Conservation (phyloP, 2,797 vertebrate species). For the Anniella stebbinsi region DNA sequence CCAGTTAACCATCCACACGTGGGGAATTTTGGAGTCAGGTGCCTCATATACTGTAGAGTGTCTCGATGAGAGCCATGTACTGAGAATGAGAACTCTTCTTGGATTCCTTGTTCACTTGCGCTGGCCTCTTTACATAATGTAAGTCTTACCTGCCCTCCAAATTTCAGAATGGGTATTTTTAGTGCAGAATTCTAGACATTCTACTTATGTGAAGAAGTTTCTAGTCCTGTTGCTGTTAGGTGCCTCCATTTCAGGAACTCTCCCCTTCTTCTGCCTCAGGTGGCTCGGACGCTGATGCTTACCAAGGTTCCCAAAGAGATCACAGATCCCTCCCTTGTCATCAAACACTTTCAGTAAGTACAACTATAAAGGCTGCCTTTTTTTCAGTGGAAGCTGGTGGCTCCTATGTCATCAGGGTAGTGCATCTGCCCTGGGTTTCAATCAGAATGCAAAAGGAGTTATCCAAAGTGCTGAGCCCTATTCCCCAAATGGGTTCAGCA, state of each 20-base stretch:
- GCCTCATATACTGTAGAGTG: not conserved
- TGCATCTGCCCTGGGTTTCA: too few species aligned
- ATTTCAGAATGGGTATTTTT: not conserved
- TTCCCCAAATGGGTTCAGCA: too few species aligned
- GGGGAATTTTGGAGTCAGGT: not conserved
- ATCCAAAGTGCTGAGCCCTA: too few species aligned
- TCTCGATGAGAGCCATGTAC: not conserved
- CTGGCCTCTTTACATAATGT: not conserved
- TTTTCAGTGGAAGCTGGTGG: not conserved
- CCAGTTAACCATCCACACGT: not conserved
- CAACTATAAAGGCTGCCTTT: not conserved
- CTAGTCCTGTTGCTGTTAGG: fast-evolving
- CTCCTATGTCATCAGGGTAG: too few species aligned
- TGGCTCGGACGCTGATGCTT: constrained; percentile 93
- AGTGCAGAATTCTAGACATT: not conserved
- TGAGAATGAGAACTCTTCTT: not conserved
- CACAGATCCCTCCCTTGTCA: constrained; percentile 92
- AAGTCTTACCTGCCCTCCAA: not conserved
- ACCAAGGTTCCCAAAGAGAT: constrained; percentile 92
- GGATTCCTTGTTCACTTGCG: not conserved
- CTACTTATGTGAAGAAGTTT: not conserved
- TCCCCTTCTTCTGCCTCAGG: constrained; percentile 76
- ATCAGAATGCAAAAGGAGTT: too few species aligned
- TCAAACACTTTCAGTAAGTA: constrained; percentile 97
- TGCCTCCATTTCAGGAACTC: not conserved